A percentile compares a stretch with the other conserved stretches of the same genome.
These are phyloP conservation scores for Oncopodura yosiiana DNA, from an alignment of 1,140 invertebrate genomes.

Conservation along the genomic window DNA sequence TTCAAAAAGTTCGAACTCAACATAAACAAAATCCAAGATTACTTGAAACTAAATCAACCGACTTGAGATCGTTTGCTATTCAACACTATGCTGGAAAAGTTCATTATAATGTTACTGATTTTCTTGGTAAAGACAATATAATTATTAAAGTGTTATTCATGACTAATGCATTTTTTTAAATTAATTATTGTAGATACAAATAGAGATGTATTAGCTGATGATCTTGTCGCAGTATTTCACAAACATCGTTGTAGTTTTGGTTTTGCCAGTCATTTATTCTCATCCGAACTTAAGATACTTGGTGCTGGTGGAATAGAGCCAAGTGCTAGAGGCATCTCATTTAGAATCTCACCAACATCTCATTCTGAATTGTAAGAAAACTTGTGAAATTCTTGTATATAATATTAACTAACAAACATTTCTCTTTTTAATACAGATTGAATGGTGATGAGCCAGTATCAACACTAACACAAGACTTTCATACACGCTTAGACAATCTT, in stretches of 20 bases:
- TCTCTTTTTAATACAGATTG: conserved; percentile 44
- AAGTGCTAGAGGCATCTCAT: conserved; percentile 63
- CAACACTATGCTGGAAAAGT: conserved; percentile 85
- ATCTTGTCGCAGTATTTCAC: conserved; percentile 83
- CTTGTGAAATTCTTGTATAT: conserved; percentile 2
- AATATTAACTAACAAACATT: conserved; percentile 4
- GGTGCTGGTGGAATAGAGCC: conserved; percentile 66
- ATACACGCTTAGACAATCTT: conserved; percentile 82
- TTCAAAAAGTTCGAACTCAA: conserved; percentile 73
- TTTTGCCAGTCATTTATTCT: conserved; percentile 87
- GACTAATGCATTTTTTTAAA: not conserved
- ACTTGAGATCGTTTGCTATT: conserved; percentile 69
- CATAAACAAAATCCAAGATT: conserved; percentile 63
- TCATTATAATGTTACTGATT: conserved; percentile 77
- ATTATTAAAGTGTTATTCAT: not conserved
- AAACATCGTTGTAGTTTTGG: conserved; percentile 88
- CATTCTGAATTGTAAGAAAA: conserved; percentile 60
- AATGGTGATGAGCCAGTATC: conserved; percentile 81
- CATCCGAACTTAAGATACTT: conserved; percentile 77
- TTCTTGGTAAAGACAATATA: conserved; percentile 50
- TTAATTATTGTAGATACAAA: conserved; percentile 59
- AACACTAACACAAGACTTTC: conserved; percentile 87
- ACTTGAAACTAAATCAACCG: conserved; percentile 49
- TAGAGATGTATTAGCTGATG: conserved; percentile 81
- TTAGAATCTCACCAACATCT: conserved; percentile 81